Conservation (phyloP, 2,113 vertebrate genomes). For the Cathartes aura region DNA sequence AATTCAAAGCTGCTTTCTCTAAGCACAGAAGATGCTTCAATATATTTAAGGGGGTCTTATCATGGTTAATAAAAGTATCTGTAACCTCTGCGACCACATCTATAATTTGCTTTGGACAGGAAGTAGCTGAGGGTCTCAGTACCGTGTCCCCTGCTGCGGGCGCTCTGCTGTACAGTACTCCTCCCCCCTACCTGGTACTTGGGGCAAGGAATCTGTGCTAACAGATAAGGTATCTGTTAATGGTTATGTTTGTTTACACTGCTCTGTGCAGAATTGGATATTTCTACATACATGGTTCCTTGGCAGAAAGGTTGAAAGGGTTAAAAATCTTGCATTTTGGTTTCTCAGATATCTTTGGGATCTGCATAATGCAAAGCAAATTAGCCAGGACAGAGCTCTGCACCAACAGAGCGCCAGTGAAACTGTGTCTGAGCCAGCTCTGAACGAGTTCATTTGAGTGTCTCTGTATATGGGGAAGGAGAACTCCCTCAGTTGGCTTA, state of each 20-base stretch:
- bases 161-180: not conserved
- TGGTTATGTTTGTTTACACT: not conserved
- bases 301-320: not conserved
- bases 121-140: not conserved
- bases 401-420: not conserved
- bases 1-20: not conserved
- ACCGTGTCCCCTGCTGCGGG: fast-evolving
- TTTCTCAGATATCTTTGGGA: not conserved
- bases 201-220: not conserved
- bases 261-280: not conserved
- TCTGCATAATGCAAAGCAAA: not conserved
- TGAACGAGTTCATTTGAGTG: not conserved
- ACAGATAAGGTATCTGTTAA: not conserved
- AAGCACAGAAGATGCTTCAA: not conserved
- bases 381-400: not conserved
- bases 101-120: not conserved
- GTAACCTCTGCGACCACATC: not conserved
- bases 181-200: not conserved
- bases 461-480: not conserved
- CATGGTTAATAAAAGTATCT: not conserved
- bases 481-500: not conserved
- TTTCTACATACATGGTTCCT: not conserved
- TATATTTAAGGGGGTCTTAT: not conserved
- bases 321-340: not conserved
- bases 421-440: not conserved